Conservation (phyloP, 1,140 invertebrate genomes). For the Hyphantria cunea region DNA sequence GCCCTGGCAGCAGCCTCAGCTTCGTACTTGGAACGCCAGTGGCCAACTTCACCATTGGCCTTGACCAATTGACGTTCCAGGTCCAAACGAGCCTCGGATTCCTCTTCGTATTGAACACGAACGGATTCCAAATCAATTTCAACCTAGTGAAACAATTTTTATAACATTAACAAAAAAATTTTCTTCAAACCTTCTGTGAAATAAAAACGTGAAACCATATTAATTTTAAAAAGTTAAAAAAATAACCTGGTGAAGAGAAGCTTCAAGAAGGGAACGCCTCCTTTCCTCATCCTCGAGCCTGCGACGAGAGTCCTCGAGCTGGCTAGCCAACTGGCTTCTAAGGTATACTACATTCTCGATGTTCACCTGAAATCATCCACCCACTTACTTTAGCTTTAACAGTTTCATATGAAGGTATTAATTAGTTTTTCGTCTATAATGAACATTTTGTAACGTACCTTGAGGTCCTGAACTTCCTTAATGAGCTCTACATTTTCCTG, state of each 20-base stretch:
- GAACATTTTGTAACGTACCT: slow-evolving; percentile 79
- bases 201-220: too few relatives aligned
- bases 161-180: too few relatives aligned
- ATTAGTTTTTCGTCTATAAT: too few relatives aligned
- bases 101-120: slow-evolving; percentile 96
- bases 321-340: slow-evolving; percentile 92
- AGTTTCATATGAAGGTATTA: too few relatives aligned
- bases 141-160: slow-evolving; percentile 80
- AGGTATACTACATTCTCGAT: slow-evolving; percentile 96
- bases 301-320: slow-evolving; percentile 96
- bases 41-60: slow-evolving; percentile 92
- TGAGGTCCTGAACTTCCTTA: slow-evolving; percentile 97
- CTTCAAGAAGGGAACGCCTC: slow-evolving; percentile 93
- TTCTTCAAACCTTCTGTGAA: too few relatives aligned
- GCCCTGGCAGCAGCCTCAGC: slow-evolving; percentile 93
- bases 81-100: slow-evolving; percentile 96
- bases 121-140: slow-evolving; percentile 96
- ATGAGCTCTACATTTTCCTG: slow-evolving; percentile 96
- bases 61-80: slow-evolving; percentile 97
- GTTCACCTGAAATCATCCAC: slow-evolving; percentile 84
- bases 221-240: too few relatives aligned
- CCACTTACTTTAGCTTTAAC: neutral
- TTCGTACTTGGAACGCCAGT: slow-evolving; percentile 96
- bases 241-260: slow-evolving; percentile 90
- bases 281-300: slow-evolving; percentile 97